These are phyloP conservation scores for Elaphurus davidianus DNA, from an alignment of 2,113 vertebrate species.

Conservation along the genomic window DNA sequence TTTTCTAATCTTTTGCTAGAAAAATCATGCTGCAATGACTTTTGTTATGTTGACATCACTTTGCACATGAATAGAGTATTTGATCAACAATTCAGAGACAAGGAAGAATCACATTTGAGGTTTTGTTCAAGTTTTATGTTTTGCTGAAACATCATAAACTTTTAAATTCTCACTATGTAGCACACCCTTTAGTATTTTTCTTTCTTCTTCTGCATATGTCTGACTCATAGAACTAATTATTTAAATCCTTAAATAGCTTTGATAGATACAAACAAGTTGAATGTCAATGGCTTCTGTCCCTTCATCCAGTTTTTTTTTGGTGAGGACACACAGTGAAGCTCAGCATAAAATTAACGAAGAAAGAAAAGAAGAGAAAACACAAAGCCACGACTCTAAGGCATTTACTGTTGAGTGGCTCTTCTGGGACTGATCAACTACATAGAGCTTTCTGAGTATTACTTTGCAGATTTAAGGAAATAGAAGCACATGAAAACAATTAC, in stretches of 20 bases:
- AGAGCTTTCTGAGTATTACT: neutral
- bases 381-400: neutral
- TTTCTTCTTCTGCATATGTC: neutral
- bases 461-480: neutral
- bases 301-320: neutral
- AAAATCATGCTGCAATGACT: neutral
- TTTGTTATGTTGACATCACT: neutral
- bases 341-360: neutral
- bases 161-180: neutral
- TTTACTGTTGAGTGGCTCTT: neutral
- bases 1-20: neutral
- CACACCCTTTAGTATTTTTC: neutral
- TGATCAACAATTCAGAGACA: neutral
- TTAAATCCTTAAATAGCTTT: conserved; percentile 6
- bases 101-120: neutral
- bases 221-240: neutral
- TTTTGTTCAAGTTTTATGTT: neutral
- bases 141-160: neutral
- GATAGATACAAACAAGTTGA: neutral
- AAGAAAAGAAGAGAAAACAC: neutral
- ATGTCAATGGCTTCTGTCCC: neutral
- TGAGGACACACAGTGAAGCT: neutral
- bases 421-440: neutral
- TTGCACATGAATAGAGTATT: neutral
- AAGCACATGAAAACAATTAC: neutral